Conservation (phyloP, 30 jellyfish, hydroid and myxozoan species). For the Aurelia sp. region DNA sequence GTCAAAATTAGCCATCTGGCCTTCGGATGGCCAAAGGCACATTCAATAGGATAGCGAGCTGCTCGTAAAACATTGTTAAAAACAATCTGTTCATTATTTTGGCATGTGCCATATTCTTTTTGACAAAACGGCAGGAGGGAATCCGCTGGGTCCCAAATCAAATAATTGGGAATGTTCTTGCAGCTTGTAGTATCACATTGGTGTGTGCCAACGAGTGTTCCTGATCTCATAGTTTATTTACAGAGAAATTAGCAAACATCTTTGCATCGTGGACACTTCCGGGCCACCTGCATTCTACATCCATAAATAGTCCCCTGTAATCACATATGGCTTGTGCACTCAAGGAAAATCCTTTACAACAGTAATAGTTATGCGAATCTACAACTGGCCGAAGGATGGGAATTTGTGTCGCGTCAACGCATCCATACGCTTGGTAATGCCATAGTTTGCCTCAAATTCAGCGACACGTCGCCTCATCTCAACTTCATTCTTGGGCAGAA, state of each 20-base stretch:
- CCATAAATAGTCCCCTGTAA: too few relatives aligned
- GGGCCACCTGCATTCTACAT: too few relatives aligned
- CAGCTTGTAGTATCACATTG: background rate
- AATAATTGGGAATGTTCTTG: conserved; percentile 42
- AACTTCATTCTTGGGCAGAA: conserved; percentile 23
- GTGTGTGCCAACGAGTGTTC: too few relatives aligned
- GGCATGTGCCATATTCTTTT: conserved; percentile 35
- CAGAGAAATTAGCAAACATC: too few relatives aligned
- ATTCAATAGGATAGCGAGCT: conserved; percentile 70
- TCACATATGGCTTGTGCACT: too few relatives aligned
- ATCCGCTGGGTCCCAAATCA: conserved; percentile 73
- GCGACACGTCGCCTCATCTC: conserved; percentile 10
- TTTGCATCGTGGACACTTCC: too few relatives aligned
- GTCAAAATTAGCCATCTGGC: conserved; percentile 54
- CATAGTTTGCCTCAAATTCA: background rate
- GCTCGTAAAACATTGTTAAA: conserved; percentile 24
- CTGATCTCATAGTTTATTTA: too few relatives aligned
- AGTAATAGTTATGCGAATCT: background rate
- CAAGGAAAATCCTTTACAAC: too few relatives aligned
- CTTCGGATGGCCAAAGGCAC: conserved; percentile 73
- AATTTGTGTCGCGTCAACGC: conserved; percentile 62
- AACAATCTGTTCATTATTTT: conserved; percentile 36
- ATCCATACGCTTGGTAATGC: conserved; percentile 62
- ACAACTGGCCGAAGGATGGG: conserved; percentile 23
- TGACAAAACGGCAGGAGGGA: conserved; percentile 60